These are phyloP conservation scores for Dryobotodes eremita DNA, from an alignment of 2,888 invertebrate genomes.

Conservation along the genomic window DNA sequence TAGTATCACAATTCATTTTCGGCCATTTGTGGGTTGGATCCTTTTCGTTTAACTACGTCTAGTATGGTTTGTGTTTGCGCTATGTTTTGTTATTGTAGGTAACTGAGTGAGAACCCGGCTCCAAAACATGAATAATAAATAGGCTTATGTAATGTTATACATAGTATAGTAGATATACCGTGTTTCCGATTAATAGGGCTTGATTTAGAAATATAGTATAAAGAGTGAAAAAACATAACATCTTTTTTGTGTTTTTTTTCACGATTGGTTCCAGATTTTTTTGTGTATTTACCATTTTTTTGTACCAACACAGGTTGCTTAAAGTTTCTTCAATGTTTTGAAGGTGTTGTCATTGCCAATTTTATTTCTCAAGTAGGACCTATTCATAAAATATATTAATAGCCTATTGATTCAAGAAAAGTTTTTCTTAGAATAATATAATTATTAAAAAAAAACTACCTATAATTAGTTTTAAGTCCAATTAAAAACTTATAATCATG, in stretches of 20 bases:
- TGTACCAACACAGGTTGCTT: background rate
- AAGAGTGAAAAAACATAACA: background rate
- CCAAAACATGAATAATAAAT: constrained; percentile 30
- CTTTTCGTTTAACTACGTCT: too few relatives aligned
- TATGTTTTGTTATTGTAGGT: constrained; percentile 34
- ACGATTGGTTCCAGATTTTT: background rate
- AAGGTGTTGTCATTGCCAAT: background rate
- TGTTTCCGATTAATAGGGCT: background rate
- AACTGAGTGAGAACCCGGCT: constrained; percentile 19
- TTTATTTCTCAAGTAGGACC: background rate
- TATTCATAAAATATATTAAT: background rate
- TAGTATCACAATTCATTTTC: too few relatives aligned
- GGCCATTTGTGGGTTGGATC: too few relatives aligned
- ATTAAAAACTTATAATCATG: background rate
- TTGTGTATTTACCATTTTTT: background rate
- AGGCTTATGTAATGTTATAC: constrained; percentile 2
- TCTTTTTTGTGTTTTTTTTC: background rate
- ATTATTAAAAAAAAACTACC: background rate
- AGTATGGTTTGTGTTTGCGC: constrained; percentile 31
- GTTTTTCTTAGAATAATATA: background rate
- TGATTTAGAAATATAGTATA: background rate
- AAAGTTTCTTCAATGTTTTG: background rate
- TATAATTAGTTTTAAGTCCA: too few relatives aligned
- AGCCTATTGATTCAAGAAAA: background rate
- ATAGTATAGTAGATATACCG: background rate